Evolutionary conservation across 2,113 vertebrate genomes (phyloP), one percentile per base, ranked within the genome.

Genomic region (Trogon surrucura): DNA sequence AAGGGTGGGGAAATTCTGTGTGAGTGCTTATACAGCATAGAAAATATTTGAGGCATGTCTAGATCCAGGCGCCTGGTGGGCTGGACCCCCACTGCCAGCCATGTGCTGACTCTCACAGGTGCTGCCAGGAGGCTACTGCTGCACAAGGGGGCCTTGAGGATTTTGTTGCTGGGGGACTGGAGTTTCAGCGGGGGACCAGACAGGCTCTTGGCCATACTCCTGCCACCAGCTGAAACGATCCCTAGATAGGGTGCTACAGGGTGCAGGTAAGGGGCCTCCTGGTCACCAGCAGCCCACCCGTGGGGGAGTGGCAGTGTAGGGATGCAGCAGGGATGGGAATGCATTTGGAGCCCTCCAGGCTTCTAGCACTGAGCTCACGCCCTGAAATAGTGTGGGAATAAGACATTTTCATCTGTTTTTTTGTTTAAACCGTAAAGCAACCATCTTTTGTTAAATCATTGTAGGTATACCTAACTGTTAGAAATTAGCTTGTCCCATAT

Each of bases 21-120:
- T 5, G 80, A 51, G 78, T 79, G 67, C 91, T 93, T 91, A 89
- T 73, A 73, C 75, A 94, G 91, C 88, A 91, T 1, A 84, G 96
- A 96, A 97, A 96, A 30, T 96, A 96, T 93, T 91, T 73, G 71
- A 80, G 71, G 93, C 93, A 92, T 4, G 95, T 91, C 83, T 57
- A 91, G 77, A 70, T 61, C 44, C 58, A 88, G 74, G 89, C 86
- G 60, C 89, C 87, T 62, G 1, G 53, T 82, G 25, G 86, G 51
- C 80, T 0, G 2, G 95, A 86, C 83, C 95, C 94, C 92, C 0
- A 6, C 91, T 92, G 95, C 94, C 93, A 95, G 92, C 92, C 90
- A 93, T 91, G 85, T 91, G 92, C 89, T 0, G 70, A 48, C 73
- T 57, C 41, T 93, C 32, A 0, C 95, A 95, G 96, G 95, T 96